Percentiles rank a stretch among this genome's conserved stretches.
These are phyloP conservation scores for Seira ritae DNA, from an alignment of 2,888 invertebrate species.

Conservation along the genomic window DNA sequence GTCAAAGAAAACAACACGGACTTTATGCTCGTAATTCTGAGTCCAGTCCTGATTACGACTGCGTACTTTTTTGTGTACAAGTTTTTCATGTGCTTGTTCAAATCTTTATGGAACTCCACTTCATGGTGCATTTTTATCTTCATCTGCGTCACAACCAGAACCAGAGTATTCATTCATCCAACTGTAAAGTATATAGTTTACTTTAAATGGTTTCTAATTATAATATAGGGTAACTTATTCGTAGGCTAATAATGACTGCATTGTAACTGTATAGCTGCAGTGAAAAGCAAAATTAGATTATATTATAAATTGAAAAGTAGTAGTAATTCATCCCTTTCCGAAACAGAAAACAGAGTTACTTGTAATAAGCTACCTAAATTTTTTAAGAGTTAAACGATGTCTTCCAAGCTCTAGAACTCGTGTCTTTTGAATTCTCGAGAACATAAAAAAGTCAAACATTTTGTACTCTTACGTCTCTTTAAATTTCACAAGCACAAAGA, in stretches of 20 bases:
- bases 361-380: constrained; percentile 1
- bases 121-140: background rate
- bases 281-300: background rate
- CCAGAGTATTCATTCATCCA: constrained; percentile 11
- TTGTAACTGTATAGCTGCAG: no score
- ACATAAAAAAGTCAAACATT: background rate
- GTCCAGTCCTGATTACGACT: background rate
- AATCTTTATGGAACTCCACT: background rate
- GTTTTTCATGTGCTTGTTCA: background rate
- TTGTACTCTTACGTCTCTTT: background rate
- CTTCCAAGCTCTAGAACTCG: constrained; percentile 63
- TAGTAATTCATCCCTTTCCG: background rate
- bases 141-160: background rate
- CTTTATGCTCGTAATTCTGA: no score
- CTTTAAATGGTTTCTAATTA: background rate
- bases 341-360: constrained; percentile 11
- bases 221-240: no score
- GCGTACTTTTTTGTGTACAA: background rate
- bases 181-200: background rate
- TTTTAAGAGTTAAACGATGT: constrained; percentile 33
- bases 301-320: background rate
- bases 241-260: no score
- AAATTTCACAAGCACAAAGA: no score
- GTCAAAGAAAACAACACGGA: no score
- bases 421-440: constrained; percentile 41